Base-by-base conservation (phyloP, 2,888 invertebrate genomes). In the Aspidiotus rigidus region DNA sequence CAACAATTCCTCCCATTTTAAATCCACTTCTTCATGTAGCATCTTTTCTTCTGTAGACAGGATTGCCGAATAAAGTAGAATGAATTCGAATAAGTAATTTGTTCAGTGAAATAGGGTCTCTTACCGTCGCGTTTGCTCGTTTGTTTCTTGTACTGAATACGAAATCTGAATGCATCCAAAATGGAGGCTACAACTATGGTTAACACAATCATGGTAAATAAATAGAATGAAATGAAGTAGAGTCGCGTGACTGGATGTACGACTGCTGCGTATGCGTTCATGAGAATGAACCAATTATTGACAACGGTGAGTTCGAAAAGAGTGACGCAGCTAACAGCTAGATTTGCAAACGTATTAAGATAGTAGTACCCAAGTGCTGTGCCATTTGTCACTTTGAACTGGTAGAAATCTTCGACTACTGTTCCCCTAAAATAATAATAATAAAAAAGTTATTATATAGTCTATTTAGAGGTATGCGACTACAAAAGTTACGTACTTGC, bases 201-300 rank as follows among this genome's bases (percentile, higher is more conserved):
- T 75, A 93, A 80, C n/a, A 93, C 90, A 71, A 88, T 90, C 92
- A 93, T 91, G 67, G 90, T 93, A 75, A 89, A 87, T 63, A 93
- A 80, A 78, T 92, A 93, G 80, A 93, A 93, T 54, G 84, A 81
- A 89, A 93, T 93, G 77, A 93, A 93, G 77, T 88, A 93, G n/a
- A 89, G 79, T 73, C 92, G 81, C 69, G 87, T 87, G 79, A 87
- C 88, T 75, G 86, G 83, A 63, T 85, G 83, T 0, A 85, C 84
- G 16, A 86, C 86, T 0, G 83, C 81, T 0, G 88, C 87, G 76
- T 87, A 89, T 1, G 88, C 92, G 77, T 92, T 90, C 93, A 93
- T 93, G 39, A 91, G 83, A 70, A 92, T 89, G 75, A 93, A 92
- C 93, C 93, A 93, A 79, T 93, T 93, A 78, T 93, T 93, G 70